These are phyloP conservation scores for Heteromyza rotundicornis DNA, from an alignment of 2,888 invertebrate species.

Conservation along the genomic window DNA sequence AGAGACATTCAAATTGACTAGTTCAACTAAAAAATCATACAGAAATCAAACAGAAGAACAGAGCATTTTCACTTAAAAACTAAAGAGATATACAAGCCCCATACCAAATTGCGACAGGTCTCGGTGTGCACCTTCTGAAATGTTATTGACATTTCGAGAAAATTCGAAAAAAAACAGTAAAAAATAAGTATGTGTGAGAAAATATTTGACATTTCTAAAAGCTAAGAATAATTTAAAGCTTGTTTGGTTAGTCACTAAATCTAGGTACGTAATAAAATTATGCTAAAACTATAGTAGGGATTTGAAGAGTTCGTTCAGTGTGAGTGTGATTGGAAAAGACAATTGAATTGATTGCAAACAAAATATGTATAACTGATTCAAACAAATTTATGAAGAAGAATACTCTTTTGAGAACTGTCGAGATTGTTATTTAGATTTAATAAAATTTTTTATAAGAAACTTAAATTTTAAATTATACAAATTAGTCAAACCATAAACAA, in stretches of 20 bases:
- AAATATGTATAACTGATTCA: too few species aligned
- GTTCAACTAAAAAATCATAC: background rate
- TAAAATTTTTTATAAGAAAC: too few species aligned
- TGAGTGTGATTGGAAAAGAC: background rate
- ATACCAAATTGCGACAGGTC: constrained; percentile 64
- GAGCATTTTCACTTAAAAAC: constrained; percentile 23
- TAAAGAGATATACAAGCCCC: constrained; percentile 42
- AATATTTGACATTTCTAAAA: background rate
- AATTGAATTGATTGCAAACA: background rate
- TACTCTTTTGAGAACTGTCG: constrained; percentile 23
- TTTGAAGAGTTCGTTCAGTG: background rate
- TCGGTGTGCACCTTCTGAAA: constrained; percentile 62
- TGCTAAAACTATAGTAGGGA: background rate
- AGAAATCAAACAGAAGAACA: background rate
- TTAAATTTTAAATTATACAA: too few species aligned
- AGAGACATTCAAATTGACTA: background rate
- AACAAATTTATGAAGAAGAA: background rate
- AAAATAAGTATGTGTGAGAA: constrained; percentile 32
- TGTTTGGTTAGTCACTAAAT: background rate
- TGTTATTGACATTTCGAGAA: constrained; percentile 27
- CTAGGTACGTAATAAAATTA: background rate
- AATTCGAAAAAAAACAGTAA: constrained; percentile 36
- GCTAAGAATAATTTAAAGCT: background rate
- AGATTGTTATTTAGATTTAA: constrained; percentile 30
- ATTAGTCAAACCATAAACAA: too few species aligned